Evolutionary conservation across 2,113 vertebrate genomes (phyloP), one percentile per base, ranked within the genome.

Genomic region (Pseudopodoces humilis): DNA sequence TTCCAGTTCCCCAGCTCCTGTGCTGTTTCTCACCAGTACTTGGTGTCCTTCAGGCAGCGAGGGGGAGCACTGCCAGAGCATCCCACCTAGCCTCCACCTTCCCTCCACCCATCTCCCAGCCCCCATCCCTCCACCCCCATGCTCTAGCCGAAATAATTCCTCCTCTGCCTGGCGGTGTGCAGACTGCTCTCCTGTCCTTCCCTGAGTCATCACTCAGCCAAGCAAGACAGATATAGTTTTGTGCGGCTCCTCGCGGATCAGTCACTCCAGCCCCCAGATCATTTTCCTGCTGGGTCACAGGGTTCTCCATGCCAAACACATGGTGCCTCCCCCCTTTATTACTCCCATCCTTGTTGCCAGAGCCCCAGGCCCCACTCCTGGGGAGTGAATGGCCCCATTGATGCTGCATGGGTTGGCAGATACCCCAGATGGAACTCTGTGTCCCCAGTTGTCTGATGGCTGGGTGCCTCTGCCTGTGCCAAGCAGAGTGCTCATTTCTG

Each of bases 121-220:
- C 79, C 74, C 75, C n/a, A 52, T 81, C 49, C 16, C 59, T 64
- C 67, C 80, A 7, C 96, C 94, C 91, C 86, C 84, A 0, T 5
- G 0, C 62, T 91, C 93, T 86, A 95, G 91, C 87, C 93, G 85
- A 68, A 94, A 77, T 95, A 95, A 95, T 95, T 95, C 94, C 95
- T 96, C 93, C 94, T 91, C 95, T 96, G 94, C 95, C 85, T 91
- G 85, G 63, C 4, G 4, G 94, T 90, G 44, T 83, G 68, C 93
- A 95, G 95, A 67, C 95, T 95, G 84, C 87, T 96, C 91, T 74
- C 94, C 87, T 95, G 95, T 95, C 94, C 96, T 76, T 94, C 55
- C 84, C 75, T 96, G 95, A 94, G 91, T 96, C 96, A 97, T 96
- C 82, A 1, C 87, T 87, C 82, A 87, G 96, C 78, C 94, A 53